These are phyloP conservation scores for Ischnura elegans DNA, from an alignment of 2,888 invertebrate species.

Conservation along the genomic window DNA sequence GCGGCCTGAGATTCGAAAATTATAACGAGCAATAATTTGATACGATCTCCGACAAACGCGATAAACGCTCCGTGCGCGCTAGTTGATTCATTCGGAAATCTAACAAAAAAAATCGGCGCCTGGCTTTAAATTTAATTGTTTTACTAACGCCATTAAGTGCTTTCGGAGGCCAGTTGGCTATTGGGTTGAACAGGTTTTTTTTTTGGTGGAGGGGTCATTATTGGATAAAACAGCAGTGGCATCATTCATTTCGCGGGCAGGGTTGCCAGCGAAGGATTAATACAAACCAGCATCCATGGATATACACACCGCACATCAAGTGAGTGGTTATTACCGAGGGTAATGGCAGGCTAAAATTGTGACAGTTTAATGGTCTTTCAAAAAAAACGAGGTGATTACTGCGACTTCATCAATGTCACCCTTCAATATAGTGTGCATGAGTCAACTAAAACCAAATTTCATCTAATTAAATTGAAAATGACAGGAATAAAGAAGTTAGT, in stretches of 20 bases:
- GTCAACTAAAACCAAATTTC: too few species aligned
- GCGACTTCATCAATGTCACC: neutral
- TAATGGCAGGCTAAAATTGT: too few species aligned
- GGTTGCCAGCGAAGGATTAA: neutral
- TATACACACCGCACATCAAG: neutral
- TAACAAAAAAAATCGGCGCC: neutral
- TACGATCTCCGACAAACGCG: neutral
- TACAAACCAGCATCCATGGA: neutral
- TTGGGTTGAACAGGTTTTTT: neutral
- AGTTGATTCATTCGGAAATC: neutral
- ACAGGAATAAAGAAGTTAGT: too few species aligned
- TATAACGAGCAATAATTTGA: neutral
- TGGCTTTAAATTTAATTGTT: conserved; percentile 17
- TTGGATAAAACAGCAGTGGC: neutral
- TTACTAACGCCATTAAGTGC: neutral
- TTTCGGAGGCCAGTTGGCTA: neutral
- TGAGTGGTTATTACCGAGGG: neutral
- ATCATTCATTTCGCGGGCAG: neutral
- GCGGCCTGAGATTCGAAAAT: neutral
- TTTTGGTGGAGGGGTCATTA: neutral
- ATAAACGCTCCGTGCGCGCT: neutral
- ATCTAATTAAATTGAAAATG: too few species aligned
- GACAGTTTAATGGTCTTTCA: neutral
- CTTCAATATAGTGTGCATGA: too few species aligned
- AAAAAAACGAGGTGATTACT: neutral